Conservation (phyloP, 2,113 vertebrate genomes). For the Urocynchramus pylzowi region DNA sequence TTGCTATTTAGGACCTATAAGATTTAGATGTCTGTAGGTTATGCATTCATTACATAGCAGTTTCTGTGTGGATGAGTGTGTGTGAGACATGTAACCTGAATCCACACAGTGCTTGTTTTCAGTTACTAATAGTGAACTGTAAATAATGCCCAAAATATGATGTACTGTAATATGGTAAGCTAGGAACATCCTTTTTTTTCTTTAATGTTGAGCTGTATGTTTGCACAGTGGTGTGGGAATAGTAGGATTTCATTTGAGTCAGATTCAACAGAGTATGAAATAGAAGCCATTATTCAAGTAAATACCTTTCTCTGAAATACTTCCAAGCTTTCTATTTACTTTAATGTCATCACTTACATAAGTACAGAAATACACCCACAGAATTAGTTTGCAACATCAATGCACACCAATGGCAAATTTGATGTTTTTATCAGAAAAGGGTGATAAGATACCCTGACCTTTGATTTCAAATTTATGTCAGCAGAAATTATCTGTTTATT, state of each 20-base stretch:
- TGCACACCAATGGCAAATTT: neutral
- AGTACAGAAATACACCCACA: neutral
- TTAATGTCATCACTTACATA: neutral
- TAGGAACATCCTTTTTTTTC: neutral
- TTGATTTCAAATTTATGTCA: neutral
- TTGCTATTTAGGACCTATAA: neutral
- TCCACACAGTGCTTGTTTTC: neutral
- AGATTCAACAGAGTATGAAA: neutral
- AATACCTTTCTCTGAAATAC: neutral
- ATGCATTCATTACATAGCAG: neutral
- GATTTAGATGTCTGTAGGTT: neutral
- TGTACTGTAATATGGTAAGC: neutral
- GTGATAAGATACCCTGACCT: neutral
- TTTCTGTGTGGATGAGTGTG: neutral
- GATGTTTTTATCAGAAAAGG: neutral
- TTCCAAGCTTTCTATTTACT: neutral
- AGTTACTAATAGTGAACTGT: neutral
- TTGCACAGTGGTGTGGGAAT: neutral
- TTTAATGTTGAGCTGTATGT: neutral
- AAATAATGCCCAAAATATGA: neutral
- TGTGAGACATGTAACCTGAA: fast-evolving
- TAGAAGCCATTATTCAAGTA: neutral
- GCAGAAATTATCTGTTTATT: neutral
- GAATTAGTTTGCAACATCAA: neutral
- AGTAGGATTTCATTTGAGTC: neutral